phyloP scores from a whole-genome alignment of 1,140 invertebrate species.

The Drosophila willistoni region DNA sequence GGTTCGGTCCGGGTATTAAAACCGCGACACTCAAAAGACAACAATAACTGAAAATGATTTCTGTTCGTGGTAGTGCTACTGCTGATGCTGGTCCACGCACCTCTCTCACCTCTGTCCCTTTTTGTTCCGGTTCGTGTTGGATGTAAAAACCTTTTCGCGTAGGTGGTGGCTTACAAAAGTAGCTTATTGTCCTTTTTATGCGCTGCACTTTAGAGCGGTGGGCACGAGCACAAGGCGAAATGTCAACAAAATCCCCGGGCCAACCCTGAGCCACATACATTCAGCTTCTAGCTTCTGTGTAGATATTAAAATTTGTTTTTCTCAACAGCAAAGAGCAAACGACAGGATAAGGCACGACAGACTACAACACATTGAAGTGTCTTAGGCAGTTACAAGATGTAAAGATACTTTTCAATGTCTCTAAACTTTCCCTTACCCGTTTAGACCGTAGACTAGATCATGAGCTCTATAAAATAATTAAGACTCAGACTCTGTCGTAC shows the following conservation, averaged over 20 bases:
- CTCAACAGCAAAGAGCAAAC: slow-evolving; percentile 26
- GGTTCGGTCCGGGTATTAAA: slow-evolving; percentile 35
- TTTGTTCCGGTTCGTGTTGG: background rate
- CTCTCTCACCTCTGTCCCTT: background rate
- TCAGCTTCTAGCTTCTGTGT: slow-evolving; percentile 41
- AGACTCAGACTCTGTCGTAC: slow-evolving; percentile 24
- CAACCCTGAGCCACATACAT: slow-evolving; percentile 23
- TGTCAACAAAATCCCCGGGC: slow-evolving; percentile 65
- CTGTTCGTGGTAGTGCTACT: background rate
- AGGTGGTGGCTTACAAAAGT: slow-evolving; percentile 64
- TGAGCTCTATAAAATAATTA: slow-evolving; percentile 77
- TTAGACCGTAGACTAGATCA: slow-evolving; percentile 50
- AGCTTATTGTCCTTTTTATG: slow-evolving; percentile 80
- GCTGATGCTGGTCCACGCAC: background rate
- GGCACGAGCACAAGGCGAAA: slow-evolving; percentile 33
- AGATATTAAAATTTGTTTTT: slow-evolving; percentile 70
- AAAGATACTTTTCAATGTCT: slow-evolving; percentile 11
- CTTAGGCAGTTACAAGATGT: slow-evolving; percentile 37
- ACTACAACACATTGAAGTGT: background rate
- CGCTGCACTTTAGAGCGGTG: slow-evolving; percentile 59
- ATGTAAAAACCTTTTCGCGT: slow-evolving; percentile 60
- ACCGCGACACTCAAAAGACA: slow-evolving; percentile 67
- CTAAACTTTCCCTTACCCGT: slow-evolving; percentile 1
- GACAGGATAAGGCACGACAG: slow-evolving; percentile 5
- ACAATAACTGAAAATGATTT: slow-evolving; percentile 74